phyloP scores from a whole-genome alignment of 92 coral and sea anemone genomes.

The Muricea muricata region DNA sequence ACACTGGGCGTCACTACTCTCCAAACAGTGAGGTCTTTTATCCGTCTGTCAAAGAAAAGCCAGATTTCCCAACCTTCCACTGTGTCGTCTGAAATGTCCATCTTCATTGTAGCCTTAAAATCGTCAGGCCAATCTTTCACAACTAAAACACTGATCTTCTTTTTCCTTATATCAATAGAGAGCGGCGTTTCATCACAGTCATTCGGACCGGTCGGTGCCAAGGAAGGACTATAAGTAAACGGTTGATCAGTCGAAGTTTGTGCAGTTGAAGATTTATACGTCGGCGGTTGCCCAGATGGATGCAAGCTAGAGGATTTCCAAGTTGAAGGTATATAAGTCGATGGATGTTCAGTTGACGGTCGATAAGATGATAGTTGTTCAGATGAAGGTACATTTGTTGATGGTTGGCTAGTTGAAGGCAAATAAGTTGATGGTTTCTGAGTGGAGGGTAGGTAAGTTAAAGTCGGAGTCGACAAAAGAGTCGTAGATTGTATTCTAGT shows the following conservation, averaged over 20 bases:
- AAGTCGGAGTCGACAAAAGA: no score
- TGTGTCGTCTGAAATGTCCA: conserved; percentile 14
- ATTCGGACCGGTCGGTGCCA: neutral
- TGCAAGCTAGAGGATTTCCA: neutral
- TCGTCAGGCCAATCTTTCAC: neutral
- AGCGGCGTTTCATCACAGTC: no score
- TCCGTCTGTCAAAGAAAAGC: conserved; percentile 51
- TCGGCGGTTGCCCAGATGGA: conserved; percentile 3
- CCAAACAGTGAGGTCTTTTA: conserved; percentile 51
- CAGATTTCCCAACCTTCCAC: conserved; percentile 68
- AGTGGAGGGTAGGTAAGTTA: no score
- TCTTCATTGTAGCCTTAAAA: neutral
- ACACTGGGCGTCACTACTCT: conserved; percentile 29
- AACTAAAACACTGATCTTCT: neutral
- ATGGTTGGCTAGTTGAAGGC: neutral
- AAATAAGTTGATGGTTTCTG: no score
- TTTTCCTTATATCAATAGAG: no score
- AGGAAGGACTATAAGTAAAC: neutral
- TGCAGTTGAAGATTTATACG: no score
- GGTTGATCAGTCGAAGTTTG: neutral
- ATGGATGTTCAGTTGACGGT: conserved; percentile 20
- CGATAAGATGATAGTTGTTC: neutral
- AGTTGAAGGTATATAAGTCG: conserved; percentile 10
- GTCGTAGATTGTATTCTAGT: no score
- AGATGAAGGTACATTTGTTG: neutral